A percentile compares a stretch with the other conserved stretches of the same genome.
Conservation (phyloP, 2,888 invertebrate genomes). For the Scelioninae gen. 2 region DNA sequence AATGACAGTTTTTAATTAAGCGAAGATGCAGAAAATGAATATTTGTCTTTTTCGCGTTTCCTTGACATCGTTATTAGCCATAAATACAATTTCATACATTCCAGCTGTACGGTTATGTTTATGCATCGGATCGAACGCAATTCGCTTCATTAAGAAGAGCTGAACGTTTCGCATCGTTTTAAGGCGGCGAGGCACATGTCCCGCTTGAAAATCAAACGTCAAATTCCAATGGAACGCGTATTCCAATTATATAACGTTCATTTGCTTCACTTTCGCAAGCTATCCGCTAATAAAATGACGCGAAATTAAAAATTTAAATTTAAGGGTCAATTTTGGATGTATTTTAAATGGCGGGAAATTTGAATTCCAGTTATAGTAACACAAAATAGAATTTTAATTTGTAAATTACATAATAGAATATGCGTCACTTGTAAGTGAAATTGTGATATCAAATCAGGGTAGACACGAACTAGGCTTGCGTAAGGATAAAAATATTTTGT, state of each 20-base stretch:
- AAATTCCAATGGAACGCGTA: conserved; percentile 19
- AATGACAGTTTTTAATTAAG: conserved; percentile 55
- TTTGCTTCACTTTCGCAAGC: no score
- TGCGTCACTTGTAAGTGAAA: no score
- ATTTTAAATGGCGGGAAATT: no score
- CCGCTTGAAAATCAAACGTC: conserved; percentile 49
- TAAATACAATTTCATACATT: conserved; percentile 57
- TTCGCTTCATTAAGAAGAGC: conserved; percentile 52
- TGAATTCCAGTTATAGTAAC: no score
- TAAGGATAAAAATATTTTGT: no score
- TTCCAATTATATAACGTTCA: conserved; percentile 11
- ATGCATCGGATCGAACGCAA: conserved; percentile 54
- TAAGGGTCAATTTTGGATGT: no score
- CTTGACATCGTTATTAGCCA: conserved; percentile 60
- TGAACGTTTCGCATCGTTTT: conserved; percentile 48
- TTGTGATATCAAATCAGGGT: no score
- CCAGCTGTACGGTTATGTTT: conserved; percentile 51
- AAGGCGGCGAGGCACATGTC: conserved; percentile 50
- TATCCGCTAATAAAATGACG: no score
- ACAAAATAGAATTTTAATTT: no score
- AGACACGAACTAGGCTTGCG: no score
- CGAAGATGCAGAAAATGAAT: conserved; percentile 39
- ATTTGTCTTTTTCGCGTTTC: conserved; percentile 54
- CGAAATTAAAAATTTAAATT: no score
- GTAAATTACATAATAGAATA: no score